Evolutionary conservation across 2,113 vertebrate species (phyloP).

Genomic region (Bubo scandiacus): DNA sequence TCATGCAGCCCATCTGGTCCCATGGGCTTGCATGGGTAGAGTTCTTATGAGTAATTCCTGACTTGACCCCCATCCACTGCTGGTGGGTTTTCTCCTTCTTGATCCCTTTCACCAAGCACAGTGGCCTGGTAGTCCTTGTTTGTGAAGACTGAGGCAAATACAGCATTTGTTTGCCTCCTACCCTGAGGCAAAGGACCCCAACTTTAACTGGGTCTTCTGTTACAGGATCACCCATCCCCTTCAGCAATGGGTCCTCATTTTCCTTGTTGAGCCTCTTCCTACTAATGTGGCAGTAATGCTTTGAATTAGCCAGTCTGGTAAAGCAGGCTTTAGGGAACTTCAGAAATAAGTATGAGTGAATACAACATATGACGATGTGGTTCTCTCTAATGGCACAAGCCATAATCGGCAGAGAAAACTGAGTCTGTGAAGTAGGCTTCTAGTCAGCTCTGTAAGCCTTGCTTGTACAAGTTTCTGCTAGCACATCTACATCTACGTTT

Average conservation of each 20-base stretch:
- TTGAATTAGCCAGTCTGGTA: background rate
- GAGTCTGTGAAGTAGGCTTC: background rate
- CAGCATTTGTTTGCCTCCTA: background rate
- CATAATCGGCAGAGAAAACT: background rate
- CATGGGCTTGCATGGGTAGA: fast-evolving
- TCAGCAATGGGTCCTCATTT: fast-evolving
- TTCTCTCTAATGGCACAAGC: background rate
- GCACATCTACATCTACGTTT: background rate
- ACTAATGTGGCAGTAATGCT: background rate
- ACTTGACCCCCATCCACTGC: background rate
- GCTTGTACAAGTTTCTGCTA: background rate
- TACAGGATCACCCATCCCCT: background rate
- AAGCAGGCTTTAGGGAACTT: background rate
- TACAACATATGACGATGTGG: fast-evolving
- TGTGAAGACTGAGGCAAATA: background rate
- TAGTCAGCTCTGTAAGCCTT: background rate
- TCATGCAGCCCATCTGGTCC: background rate
- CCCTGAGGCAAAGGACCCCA: background rate
- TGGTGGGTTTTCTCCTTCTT: background rate
- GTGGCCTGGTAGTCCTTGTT: background rate
- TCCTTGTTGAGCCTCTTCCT: background rate
- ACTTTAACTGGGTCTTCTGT: background rate
- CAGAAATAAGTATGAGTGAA: background rate
- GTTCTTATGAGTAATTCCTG: background rate
- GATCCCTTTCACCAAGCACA: background rate